Evolutionary conservation across 2,797 vertebrate species (phyloP).

Genomic region (Margarornis squamiger): DNA sequence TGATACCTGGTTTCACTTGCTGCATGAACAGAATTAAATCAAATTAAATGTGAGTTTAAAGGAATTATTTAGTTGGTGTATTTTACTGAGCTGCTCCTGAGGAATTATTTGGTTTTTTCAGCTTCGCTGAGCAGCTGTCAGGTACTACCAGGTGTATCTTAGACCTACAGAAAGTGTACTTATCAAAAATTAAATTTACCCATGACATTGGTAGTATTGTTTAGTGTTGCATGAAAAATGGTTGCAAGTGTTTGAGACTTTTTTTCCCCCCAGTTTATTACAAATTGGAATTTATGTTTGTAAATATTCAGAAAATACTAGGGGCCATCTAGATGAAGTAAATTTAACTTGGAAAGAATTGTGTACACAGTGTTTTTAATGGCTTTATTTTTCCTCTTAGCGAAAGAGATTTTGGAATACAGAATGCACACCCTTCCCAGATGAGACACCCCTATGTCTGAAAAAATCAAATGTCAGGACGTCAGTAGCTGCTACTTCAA

Average conservation of each 20-base stretch:
- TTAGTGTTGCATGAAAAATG: not conserved
- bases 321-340: not conserved
- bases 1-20: not conserved
- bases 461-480: conserved; percentile 49
- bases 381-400: conserved; percentile 56
- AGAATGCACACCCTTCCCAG: conserved; percentile 77
- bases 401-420: conserved; percentile 76
- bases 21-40: not conserved
- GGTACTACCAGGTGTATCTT: not conserved
- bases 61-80: not conserved
- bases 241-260: not conserved
- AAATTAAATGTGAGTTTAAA: not conserved
- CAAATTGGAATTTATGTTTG: not conserved
- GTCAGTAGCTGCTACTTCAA: conserved; percentile 57
- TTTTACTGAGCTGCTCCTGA: not conserved
- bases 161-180: not conserved
- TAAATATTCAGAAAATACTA: not conserved
- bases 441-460: conserved; percentile 58
- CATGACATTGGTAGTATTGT: not conserved
- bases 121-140: not conserved
- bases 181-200: not conserved
- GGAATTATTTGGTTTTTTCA: not conserved
- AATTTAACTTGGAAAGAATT: not conserved
- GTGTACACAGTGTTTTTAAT: not conserved
- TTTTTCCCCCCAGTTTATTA: not conserved